These are phyloP conservation scores for Serrognathus titanus DNA, from an alignment of 2,888 invertebrate species.

Conservation along the genomic window DNA sequence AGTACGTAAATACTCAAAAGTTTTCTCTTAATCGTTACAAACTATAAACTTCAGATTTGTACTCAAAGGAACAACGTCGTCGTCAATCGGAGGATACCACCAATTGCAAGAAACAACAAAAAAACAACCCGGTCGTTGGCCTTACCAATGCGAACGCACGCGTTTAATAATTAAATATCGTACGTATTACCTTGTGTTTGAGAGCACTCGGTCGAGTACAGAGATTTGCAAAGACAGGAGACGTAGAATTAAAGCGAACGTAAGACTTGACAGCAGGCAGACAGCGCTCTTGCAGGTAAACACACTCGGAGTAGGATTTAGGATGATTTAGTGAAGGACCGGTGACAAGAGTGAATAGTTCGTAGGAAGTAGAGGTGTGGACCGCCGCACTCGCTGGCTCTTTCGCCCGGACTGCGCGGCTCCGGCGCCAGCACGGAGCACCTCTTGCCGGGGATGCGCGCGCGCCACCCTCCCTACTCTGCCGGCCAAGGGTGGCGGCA, in stretches of 20 bases:
- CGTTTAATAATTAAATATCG: not conserved
- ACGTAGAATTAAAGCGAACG: conserved; percentile 19
- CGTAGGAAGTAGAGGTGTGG: conserved; percentile 48
- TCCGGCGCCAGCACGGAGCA: conserved; percentile 45
- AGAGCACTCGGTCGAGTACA: conserved; percentile 22
- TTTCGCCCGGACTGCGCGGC: conserved; percentile 55
- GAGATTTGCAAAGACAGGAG: conserved; percentile 21
- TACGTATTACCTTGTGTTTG: conserved; percentile 1
- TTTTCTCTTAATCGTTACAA: conserved; percentile 21
- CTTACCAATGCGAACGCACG: not conserved
- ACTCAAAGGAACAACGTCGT: conserved; percentile 41
- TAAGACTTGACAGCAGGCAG: conserved; percentile 26
- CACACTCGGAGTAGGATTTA: conserved; percentile 24
- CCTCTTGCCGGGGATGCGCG: conserved; percentile 29
- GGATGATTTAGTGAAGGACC: conserved; percentile 34
- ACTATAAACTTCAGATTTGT: conserved; percentile 38
- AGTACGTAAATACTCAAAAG: conserved; percentile 28
- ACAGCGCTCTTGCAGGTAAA: conserved; percentile 25
- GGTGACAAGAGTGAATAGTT: conserved; percentile 43
- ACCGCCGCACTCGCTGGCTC: conserved; percentile 59
- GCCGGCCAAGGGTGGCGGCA: conserved; percentile 17
- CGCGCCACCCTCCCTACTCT: conserved; percentile 18
- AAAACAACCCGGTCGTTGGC: conserved; percentile 15
- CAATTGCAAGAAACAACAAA: conserved; percentile 14
- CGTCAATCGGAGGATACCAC: conserved; percentile 2